Evolutionary conservation across 1,140 invertebrate genomes (phyloP).

Genomic region (Drosophila littoralis): DNA sequence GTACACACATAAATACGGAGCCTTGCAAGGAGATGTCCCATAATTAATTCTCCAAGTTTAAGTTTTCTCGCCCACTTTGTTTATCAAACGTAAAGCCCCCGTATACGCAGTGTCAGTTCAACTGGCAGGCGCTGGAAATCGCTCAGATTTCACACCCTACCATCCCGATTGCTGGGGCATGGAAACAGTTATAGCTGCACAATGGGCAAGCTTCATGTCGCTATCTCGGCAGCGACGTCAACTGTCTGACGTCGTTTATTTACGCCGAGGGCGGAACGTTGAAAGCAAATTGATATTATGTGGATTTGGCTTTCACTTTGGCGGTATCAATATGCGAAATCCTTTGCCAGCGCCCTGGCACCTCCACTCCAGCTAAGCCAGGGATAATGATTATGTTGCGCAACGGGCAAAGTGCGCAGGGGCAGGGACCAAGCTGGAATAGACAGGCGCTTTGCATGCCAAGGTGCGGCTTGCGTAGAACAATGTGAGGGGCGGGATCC

Average conservation of each 20-base stretch:
- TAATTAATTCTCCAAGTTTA: too few species aligned
- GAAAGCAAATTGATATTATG: constrained; percentile 83
- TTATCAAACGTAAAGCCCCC: background rate
- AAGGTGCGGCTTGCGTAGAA: background rate
- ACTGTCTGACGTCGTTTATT: constrained; percentile 69
- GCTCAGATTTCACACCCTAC: constrained; percentile 47
- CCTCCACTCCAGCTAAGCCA: constrained; percentile 70
- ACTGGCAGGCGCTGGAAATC: constrained; percentile 41
- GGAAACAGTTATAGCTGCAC: constrained; percentile 32
- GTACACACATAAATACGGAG: too few species aligned
- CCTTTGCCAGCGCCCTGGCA: constrained; percentile 58
- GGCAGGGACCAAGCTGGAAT: background rate
- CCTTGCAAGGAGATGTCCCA: too few species aligned
- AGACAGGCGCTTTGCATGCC: constrained; percentile 43
- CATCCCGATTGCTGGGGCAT: background rate
- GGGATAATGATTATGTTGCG: constrained; percentile 83
- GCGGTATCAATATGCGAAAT: constrained; percentile 79
- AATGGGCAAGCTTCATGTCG: constrained; percentile 41
- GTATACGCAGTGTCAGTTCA: background rate
- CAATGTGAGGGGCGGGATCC: background rate
- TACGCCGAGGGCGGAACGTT: constrained; percentile 71
- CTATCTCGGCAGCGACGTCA: constrained; percentile 25
- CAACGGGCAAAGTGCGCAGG: constrained; percentile 39
- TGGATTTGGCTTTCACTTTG: constrained; percentile 81
- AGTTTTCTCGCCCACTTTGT: background rate